phyloP scores from a whole-genome alignment of 35 echinoderm and acorn worm species.

The Apostichopus japonicus region DNA sequence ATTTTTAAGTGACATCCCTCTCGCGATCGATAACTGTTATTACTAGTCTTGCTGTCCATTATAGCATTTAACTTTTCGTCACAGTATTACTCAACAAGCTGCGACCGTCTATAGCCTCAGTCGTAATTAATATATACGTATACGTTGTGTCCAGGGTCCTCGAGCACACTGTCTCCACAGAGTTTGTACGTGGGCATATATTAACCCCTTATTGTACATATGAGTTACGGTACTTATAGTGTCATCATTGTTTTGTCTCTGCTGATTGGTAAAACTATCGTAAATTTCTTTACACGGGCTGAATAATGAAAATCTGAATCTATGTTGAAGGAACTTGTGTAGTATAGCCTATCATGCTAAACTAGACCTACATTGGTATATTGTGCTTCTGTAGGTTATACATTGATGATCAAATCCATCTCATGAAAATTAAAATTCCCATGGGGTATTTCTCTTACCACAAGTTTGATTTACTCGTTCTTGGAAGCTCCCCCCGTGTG shows the following conservation, averaged over 20 bases:
- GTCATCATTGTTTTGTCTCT: too few species aligned
- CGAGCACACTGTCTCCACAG: not conserved
- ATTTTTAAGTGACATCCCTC: not conserved
- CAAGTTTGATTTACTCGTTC: conserved; percentile 10
- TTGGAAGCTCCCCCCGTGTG: not conserved
- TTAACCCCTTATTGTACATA: too few species aligned
- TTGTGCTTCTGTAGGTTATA: too few species aligned
- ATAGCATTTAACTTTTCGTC: not conserved
- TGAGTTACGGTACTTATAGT: too few species aligned
- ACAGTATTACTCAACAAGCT: not conserved
- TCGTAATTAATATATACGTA: not conserved
- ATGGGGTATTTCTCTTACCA: not conserved
- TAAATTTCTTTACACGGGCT: too few species aligned
- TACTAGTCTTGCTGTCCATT: not conserved
- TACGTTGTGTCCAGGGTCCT: not conserved
- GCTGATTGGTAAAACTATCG: too few species aligned
- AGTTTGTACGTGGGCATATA: too few species aligned
- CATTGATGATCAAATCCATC: not conserved
- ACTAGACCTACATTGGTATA: too few species aligned
- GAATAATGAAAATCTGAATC: too few species aligned
- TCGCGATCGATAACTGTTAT: conserved; percentile 1
- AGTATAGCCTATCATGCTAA: too few species aligned
- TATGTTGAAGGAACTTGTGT: too few species aligned
- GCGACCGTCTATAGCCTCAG: not conserved
- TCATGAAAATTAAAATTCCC: conserved; percentile 10